Conservation (phyloP, 2,888 invertebrate species). For the Oxycera nigricornis region DNA sequence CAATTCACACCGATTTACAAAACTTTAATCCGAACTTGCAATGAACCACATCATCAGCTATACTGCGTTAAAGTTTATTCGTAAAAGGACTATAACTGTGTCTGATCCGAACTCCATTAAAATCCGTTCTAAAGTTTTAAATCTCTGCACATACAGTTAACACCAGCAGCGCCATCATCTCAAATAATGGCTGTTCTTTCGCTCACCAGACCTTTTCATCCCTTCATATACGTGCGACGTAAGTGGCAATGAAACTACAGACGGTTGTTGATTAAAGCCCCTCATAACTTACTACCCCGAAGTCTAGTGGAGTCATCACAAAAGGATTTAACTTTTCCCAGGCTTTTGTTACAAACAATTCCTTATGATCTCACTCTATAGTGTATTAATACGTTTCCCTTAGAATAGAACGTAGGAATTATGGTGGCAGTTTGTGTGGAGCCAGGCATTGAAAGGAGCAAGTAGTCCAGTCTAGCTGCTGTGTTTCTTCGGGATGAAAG, state of each 20-base stretch:
- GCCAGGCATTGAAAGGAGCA: background rate
- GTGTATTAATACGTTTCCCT: slow-evolving; percentile 15
- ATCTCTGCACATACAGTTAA: slow-evolving; percentile 19
- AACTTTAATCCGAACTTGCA: too few relatives aligned
- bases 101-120: slow-evolving; percentile 24
- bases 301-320: slow-evolving; percentile 34
- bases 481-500: background rate
- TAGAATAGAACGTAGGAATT: background rate
- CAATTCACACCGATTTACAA: too few relatives aligned
- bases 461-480: background rate
- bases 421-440: background rate
- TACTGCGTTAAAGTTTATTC: background rate
- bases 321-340: slow-evolving; percentile 35
- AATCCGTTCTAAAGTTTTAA: slow-evolving; percentile 20
- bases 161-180: slow-evolving; percentile 22
- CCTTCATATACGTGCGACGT: background rate
- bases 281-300: slow-evolving; percentile 28
- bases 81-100: background rate
- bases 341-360: slow-evolving; percentile 34
- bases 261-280: slow-evolving; percentile 33
- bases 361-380: slow-evolving; percentile 31
- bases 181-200: background rate
- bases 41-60: background rate
- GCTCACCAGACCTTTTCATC: background rate
- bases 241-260: slow-evolving; percentile 1